Base-by-base conservation (phyloP, 2,888 invertebrate genomes). In the Theretra japonica region DNA sequence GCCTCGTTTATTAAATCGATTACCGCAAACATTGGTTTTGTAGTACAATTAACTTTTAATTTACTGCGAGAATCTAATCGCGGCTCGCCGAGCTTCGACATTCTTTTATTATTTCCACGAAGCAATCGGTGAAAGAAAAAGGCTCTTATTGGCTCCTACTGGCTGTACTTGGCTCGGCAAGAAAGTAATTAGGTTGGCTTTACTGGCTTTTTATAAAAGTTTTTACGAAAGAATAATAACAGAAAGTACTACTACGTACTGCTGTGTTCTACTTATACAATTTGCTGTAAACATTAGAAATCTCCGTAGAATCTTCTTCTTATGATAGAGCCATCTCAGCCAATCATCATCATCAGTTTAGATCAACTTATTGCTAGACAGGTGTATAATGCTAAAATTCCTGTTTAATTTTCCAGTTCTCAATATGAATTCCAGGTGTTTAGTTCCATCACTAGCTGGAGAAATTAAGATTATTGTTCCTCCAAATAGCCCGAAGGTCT, bases 31-130 rank as follows among this genome's bases (percentile, higher is more conserved):
- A 84, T 81, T 79, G 81, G 82, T 81, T 86, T 88, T 88, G 85
- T 88, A 86, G 80, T 82, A 85, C 86, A 86, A 89, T 88, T 88
- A 88, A 87, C 82, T 86, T 88, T 86, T 88, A 86, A 87, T 88
- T 86, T 86, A 88, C 83, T 79, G 78, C 79, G 74, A 75, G 71
- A 75, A 77, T 78, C 78, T 83, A 87, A 85, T 86, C 84, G 84
- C 73, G 30, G 73, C 23, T 72, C 75, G 73, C 58, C 56, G 23
- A n/a, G 75, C 80, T 73, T 75, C 78, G 82, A 75, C 72, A 75
- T 78, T 81, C 79, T 80, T 80, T 82, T 83, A 82, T 87, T 85
- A 86, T 83, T 85, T 86, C 80, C 82, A 85, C 84, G 84, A 85
- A 87, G 77, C 74, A 75, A 74, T 78, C 79, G 79, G 81, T 82